Percentiles rank a stretch among this genome's conserved stretches.
These are phyloP conservation scores for Tetheella fluctuosa DNA, from an alignment of 2,888 invertebrate species.

Conservation along the genomic window DNA sequence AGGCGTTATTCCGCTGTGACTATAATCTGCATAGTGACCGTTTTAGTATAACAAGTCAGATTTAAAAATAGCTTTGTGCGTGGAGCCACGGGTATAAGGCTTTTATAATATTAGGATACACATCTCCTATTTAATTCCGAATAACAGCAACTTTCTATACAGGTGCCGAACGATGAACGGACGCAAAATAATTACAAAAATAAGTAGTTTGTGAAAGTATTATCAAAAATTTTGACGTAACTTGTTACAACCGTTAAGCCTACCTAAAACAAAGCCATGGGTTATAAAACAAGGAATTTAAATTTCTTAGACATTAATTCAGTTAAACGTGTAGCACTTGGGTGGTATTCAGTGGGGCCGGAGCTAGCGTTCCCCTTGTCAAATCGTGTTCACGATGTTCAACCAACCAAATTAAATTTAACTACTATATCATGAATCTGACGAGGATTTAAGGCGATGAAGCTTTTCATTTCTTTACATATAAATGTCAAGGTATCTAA, in stretches of 20 bases:
- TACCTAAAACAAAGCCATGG: not conserved
- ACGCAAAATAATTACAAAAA: not conserved
- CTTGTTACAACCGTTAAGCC: not conserved
- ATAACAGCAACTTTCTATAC: no score
- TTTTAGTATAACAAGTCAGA: no score
- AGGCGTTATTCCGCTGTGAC: no score
- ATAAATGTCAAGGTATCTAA: no score
- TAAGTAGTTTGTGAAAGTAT: not conserved
- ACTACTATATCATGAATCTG: conserved; percentile 29
- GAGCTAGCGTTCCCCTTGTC: conserved; percentile 40
- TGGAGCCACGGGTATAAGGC: no score
- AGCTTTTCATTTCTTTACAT: conserved; percentile 15
- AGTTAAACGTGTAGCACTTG: conserved; percentile 42
- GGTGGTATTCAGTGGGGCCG: conserved; percentile 30
- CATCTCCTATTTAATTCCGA: no score
- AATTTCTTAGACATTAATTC: conserved; percentile 40
- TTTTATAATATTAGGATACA: no score
- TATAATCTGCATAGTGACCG: no score
- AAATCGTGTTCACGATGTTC: conserved; percentile 38
- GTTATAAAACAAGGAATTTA: conserved; percentile 35
- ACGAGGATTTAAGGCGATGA: conserved; percentile 23
- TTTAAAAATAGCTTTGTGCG: no score
- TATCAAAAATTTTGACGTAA: not conserved
- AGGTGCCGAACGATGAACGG: no score
- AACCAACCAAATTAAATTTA: conserved; percentile 49